Evolutionary conservation across 1,140 invertebrate genomes (phyloP), one percentile per base, ranked within the genome.

Genomic region (Cydia strobilella): DNA sequence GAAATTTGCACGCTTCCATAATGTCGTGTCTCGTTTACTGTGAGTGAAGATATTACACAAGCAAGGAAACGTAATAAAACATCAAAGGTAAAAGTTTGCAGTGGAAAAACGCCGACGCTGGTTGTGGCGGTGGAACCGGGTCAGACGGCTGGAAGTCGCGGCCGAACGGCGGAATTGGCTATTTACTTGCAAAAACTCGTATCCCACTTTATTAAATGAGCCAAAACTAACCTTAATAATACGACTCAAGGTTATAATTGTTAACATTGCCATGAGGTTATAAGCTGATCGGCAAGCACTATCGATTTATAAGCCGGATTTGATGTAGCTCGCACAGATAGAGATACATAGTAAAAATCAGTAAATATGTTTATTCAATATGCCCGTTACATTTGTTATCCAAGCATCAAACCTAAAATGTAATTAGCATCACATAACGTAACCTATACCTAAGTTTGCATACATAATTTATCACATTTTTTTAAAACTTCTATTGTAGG

Each of bases 81-180:
- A 69, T 69, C 65, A 69, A 69, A 69, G 65, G 65, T 69, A 69
- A 69, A 69, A 69, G 31, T 69, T 69, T 69, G 65, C 65, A 69
- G 65, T 69, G 65, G 65, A 69, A 69, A 69, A 69, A 69, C 65
- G 31, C 65, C 65, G 65, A 69, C 65, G 65, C 65, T 18, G 20
- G 35, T 66, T 66, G 27, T 42, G 2, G 35, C 35, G 35, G 31
- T 18, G 65, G 31, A 69, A 69, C 65, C 27, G 35, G 65, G 65
- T 69, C 65, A 69, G 35, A 35, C 65, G 23, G 63, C 48, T 51
- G n/a, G 15, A 12, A 23, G 20, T 3, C 54, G 54, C 20, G 20
- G 54, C 18, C 9, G 9, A 59, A 59, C 54, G 54, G 9, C 20
- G n/a, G 20, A 59, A 59, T 59, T 23, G 54, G 20, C 20, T 23